Evolutionary conservation across 1,140 invertebrate genomes (phyloP), one percentile per base, ranked within the genome.

Genomic region (Helicoverpa zea): DNA sequence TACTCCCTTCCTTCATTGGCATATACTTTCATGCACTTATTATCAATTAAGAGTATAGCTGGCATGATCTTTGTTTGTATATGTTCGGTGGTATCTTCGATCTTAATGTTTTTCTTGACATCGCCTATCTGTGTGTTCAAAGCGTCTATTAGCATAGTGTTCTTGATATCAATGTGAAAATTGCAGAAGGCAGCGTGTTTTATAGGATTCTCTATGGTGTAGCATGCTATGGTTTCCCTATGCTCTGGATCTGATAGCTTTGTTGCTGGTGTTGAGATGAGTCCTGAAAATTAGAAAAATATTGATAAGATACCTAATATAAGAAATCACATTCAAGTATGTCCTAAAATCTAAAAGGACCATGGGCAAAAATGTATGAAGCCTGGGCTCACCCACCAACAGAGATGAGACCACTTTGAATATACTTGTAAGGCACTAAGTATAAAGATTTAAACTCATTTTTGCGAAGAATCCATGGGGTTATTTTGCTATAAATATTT

Each of bases 1-100:
- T 97, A 99, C 91, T 98, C 97, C 94, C 98, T 96, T 11, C 98
- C 98, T 86, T 97, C 96, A 64, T 96, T 96, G 4, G 97, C 97
- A 87, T 97, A 98, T 11, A 98, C 97, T 90, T 96, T 97, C 77
- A 99, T 94, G 83, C 97, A 97, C 82, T 97, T 97, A 61, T 96
- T 96, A 94, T 99, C 97, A 68, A 98, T 94, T 58, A 98, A 92
- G 91, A 98, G 97, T 85, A 99, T 96, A 61, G 97, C 90, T 12
- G 95, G 94, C 87, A 95, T 91, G 4, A 88, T 84, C 86, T 94
- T 88, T 4, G 86, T 89, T 35, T 90, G 79, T 30, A 95, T 90
- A 81, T 94, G 92, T 82, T 95, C 94, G 23, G 93, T 94, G 5
- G 90, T 94, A 54, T 95, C 92, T 84, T 94, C 93, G 5, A 95